phyloP scores from a whole-genome alignment of 2,888 invertebrate genomes.

The Tenthredo scrophulariae region DNA sequence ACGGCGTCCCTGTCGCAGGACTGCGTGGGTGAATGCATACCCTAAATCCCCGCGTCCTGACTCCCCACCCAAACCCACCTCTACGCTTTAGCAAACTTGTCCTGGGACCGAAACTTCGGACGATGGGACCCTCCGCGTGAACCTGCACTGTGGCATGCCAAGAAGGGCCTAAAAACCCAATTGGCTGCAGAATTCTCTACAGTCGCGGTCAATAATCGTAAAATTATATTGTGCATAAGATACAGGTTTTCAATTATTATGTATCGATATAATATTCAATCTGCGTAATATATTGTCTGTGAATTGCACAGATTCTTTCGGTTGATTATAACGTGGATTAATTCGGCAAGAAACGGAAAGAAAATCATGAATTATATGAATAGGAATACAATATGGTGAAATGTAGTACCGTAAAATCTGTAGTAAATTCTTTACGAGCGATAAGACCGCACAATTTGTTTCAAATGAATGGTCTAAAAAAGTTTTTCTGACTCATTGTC shows the following conservation, averaged over 20 bases:
- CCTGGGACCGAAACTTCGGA: neutral
- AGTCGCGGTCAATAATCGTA: neutral
- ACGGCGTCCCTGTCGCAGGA: slow-evolving; percentile 1
- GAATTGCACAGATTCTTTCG: too few species aligned
- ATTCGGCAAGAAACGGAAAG: too few species aligned
- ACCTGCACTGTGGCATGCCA: neutral
- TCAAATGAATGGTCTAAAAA: neutral
- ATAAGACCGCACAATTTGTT: neutral
- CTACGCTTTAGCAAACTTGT: neutral
- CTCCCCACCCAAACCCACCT: neutral
- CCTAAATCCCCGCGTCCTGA: neutral
- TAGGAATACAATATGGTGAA: too few species aligned
- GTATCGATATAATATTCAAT: neutral
- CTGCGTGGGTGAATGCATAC: slow-evolving; percentile 18
- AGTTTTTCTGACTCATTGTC: neutral
- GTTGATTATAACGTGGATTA: too few species aligned
- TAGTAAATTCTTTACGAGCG: too few species aligned
- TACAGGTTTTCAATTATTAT: neutral
- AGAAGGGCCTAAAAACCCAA: neutral
- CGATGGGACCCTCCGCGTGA: neutral
- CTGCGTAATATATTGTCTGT: neutral
- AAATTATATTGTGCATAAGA: neutral
- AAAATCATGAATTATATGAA: too few species aligned
- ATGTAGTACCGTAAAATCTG: too few species aligned
- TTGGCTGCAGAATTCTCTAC: neutral